Percentiles rank a stretch among this genome's conserved stretches.
These are phyloP conservation scores for Trachythela sp. DNA, from an alignment of 64 coral and sea anemone genomes.

Conservation along the genomic window DNA sequence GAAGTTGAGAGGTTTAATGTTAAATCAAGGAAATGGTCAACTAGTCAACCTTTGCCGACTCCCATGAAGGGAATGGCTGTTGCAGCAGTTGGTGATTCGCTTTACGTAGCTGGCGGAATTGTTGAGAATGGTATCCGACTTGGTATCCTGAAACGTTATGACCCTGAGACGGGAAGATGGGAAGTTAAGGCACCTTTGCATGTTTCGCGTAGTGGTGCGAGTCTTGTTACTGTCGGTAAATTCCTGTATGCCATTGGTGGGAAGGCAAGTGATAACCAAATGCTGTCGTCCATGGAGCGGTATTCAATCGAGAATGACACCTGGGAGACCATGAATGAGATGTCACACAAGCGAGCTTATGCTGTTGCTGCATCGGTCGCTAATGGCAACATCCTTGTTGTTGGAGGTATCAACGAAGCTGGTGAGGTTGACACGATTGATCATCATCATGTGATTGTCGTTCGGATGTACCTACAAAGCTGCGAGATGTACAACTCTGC, in stretches of 20 bases:
- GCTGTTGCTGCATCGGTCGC: neutral
- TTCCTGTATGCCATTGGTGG: constrained; percentile 41
- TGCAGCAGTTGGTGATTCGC: neutral
- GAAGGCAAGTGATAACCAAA: neutral
- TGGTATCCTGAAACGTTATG: constrained; percentile 47
- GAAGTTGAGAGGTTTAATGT: neutral
- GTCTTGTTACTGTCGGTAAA: constrained; percentile 4
- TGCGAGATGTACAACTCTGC: constrained; percentile 39
- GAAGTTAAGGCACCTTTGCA: constrained; percentile 43
- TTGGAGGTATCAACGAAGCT: neutral
- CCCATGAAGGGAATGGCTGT: constrained; percentile 2
- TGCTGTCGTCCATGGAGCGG: constrained; percentile 32
- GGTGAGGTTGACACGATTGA: neutral
- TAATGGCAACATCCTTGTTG: constrained; percentile 23
- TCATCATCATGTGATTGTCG: neutral
- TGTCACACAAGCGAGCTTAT: constrained; percentile 29
- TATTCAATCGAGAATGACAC: neutral
- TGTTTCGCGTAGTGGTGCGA: constrained; percentile 63
- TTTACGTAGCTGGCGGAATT: constrained; percentile 41
- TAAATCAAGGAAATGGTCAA: neutral
- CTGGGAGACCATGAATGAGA: constrained; percentile 26
- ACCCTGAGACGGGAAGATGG: constrained; percentile 52
- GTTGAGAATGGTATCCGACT: constrained; percentile 52
- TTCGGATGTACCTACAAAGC: neutral
- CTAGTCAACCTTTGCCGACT: neutral